phyloP scores from a whole-genome alignment of 2,113 vertebrate species.

The Semnopithecus entellus region DNA sequence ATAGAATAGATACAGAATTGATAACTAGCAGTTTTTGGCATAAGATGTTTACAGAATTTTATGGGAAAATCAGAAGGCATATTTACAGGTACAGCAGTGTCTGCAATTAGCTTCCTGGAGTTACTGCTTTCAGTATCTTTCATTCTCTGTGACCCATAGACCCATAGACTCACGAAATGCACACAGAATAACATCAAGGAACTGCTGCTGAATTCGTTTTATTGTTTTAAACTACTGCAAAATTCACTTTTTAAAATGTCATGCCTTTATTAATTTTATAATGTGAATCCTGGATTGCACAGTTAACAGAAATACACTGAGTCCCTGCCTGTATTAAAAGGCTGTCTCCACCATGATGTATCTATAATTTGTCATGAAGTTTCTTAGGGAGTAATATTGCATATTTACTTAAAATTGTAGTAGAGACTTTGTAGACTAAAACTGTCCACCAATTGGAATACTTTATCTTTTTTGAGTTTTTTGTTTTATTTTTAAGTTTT shows the following conservation, averaged over 20 bases:
- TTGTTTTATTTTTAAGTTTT: background rate
- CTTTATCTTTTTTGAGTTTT: background rate
- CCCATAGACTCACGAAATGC: background rate
- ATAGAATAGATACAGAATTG: background rate
- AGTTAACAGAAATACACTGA: background rate
- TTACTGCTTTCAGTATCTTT: background rate
- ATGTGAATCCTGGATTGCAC: background rate
- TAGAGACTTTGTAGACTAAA: background rate
- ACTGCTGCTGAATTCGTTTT: background rate
- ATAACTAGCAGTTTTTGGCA: background rate
- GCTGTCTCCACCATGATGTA: background rate
- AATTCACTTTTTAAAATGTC: conserved; percentile 12
- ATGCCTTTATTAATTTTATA: background rate
- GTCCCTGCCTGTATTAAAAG: background rate
- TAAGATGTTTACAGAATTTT: background rate
- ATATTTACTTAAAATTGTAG: conserved; percentile 22
- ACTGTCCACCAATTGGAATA: background rate
- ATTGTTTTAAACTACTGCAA: conserved; percentile 14
- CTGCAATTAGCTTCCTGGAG: background rate
- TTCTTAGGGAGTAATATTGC: background rate
- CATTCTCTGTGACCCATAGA: background rate
- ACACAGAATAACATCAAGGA: background rate
- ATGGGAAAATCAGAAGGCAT: background rate
- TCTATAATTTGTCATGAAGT: background rate
- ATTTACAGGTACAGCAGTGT: background rate